These are phyloP conservation scores for Drosophila anceps DNA, from an alignment of 2,888 invertebrate species.

Conservation along the genomic window DNA sequence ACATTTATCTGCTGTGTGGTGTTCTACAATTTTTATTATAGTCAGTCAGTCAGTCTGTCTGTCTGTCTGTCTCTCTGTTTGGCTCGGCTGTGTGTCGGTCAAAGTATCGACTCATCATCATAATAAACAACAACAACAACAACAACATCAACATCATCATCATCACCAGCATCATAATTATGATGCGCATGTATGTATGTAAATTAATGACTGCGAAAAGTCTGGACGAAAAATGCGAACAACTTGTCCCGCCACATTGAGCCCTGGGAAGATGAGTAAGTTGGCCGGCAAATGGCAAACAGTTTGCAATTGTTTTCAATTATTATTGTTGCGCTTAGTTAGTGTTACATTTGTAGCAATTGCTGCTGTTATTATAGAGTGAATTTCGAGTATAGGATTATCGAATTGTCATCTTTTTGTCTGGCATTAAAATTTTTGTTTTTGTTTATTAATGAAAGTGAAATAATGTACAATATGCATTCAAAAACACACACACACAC, in stretches of 20 bases:
- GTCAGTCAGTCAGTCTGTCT: slow-evolving; percentile 36
- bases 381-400: slow-evolving; percentile 3
- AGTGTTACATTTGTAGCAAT: slow-evolving; percentile 53
- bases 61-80: slow-evolving; percentile 19
- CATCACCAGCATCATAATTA: neutral
- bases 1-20: slow-evolving; percentile 45
- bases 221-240: slow-evolving; percentile 36
- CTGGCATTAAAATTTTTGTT: slow-evolving; percentile 19
- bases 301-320: slow-evolving; percentile 63
- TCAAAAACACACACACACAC: slow-evolving; percentile 12
- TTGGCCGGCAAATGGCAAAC: neutral
- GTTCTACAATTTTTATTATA: slow-evolving; percentile 58
- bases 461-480: slow-evolving; percentile 51
- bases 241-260: neutral
- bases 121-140: neutral
- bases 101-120: slow-evolving; percentile 42
- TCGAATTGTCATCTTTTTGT: slow-evolving; percentile 8
- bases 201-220: slow-evolving; percentile 63
- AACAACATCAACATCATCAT: neutral
- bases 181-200: slow-evolving; percentile 6
- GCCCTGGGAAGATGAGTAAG: slow-evolving; percentile 1
- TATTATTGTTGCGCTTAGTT: slow-evolving; percentile 41
- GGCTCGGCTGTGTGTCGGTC: slow-evolving; percentile 27
- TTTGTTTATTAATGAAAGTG: slow-evolving; percentile 59
- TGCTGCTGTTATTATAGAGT: slow-evolving; percentile 37